phyloP scores from a whole-genome alignment of 2,888 invertebrate genomes.

The Pachliopta kotzebuea region DNA sequence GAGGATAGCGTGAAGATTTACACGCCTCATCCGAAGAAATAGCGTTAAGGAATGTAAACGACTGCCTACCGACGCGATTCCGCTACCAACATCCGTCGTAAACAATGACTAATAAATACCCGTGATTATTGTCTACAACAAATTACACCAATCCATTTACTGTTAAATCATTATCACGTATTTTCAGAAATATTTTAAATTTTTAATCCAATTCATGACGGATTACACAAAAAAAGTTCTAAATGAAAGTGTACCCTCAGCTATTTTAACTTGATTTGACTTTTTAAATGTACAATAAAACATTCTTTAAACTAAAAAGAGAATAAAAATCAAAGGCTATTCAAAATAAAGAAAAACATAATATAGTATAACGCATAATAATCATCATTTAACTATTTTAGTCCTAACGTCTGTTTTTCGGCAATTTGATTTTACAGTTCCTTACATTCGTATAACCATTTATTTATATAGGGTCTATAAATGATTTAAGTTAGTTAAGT shows the following conservation, averaged over 20 bases:
- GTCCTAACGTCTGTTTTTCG: background rate
- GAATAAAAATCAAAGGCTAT: too few species aligned
- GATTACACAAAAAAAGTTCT: too few species aligned
- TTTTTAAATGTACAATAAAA: too few species aligned
- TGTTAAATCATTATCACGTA: background rate
- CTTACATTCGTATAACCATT: background rate
- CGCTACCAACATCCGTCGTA: slow-evolving; percentile 15
- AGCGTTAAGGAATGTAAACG: slow-evolving; percentile 21
- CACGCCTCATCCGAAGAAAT: slow-evolving; percentile 26
- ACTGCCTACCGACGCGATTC: slow-evolving; percentile 19
- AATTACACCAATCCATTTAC: background rate
- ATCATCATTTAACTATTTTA: background rate
- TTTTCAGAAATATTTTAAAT: background rate
- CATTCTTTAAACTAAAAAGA: too few species aligned
- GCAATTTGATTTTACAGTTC: background rate
- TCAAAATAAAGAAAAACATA: too few species aligned
- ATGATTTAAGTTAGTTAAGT: background rate
- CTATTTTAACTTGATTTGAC: too few species aligned
- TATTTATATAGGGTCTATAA: slow-evolving; percentile 1
- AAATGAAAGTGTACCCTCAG: too few species aligned
- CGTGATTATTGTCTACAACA: slow-evolving; percentile 1
- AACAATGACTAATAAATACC: slow-evolving; percentile 20
- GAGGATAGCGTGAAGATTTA: slow-evolving; percentile 28
- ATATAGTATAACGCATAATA: too few species aligned
- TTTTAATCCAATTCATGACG: too few species aligned